Conservation (phyloP, 2,888 invertebrate genomes). For the Agrotis ipsilon region DNA sequence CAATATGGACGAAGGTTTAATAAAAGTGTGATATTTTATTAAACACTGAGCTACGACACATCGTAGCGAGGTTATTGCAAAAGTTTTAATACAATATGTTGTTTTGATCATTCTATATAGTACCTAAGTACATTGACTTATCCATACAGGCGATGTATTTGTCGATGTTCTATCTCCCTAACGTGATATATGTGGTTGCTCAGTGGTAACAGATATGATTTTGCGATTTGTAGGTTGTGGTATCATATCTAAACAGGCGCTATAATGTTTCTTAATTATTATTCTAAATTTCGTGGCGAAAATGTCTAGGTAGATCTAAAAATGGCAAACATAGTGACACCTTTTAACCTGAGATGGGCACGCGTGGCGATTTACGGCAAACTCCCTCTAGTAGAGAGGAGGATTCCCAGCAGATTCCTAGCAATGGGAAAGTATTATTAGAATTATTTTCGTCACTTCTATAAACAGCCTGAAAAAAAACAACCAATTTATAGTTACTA, state of each 20-base stretch:
- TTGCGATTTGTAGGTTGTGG: neutral
- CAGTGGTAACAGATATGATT: neutral
- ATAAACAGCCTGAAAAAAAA: neutral
- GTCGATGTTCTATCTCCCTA: neutral
- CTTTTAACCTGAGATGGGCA: neutral
- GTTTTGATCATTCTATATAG: neutral
- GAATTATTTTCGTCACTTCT: neutral
- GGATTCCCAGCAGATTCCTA: neutral
- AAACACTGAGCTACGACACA: neutral
- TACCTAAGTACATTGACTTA: neutral
- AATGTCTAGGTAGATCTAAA: too few species aligned
- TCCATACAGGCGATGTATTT: neutral
- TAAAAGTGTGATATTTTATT: conserved; percentile 22
- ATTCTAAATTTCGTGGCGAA: too few species aligned
- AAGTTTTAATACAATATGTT: conserved; percentile 11
- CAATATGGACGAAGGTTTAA: conserved; percentile 13
- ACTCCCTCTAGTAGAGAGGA: neutral
- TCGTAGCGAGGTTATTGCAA: neutral
- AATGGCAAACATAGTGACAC: too few species aligned
- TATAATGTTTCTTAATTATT: neutral
- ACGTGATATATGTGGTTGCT: neutral
- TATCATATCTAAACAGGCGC: neutral
- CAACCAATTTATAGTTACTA: neutral
- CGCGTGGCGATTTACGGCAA: neutral
- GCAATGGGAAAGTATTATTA: neutral